phyloP scores from a whole-genome alignment of 1,140 invertebrate species.

The Lepidurus apus region DNA sequence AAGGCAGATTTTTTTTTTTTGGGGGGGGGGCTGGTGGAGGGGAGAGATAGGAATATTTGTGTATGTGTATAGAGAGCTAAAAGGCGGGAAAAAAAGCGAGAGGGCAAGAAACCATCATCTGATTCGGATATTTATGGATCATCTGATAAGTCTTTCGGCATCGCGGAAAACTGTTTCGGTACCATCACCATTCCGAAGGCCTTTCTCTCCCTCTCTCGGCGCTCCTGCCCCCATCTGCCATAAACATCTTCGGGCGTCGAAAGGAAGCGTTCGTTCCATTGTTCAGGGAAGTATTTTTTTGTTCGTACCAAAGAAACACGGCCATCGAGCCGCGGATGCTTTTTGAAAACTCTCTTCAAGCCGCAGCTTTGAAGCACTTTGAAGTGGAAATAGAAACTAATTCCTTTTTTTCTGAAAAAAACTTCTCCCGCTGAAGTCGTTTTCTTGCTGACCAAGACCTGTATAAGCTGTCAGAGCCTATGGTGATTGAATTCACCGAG shows the following conservation, averaged over 20 bases:
- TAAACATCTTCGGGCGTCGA: neutral
- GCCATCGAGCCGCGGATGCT: neutral
- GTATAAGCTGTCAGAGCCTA: neutral
- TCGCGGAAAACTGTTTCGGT: neutral
- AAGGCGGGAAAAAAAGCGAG: neutral
- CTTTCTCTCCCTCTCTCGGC: neutral
- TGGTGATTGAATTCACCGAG: neutral
- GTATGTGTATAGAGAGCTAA: neutral
- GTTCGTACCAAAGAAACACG: neutral
- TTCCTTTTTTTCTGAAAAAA: neutral
- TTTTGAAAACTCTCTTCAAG: neutral
- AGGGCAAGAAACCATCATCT: neutral
- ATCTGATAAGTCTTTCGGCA: neutral
- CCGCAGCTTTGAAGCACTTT: conserved; percentile 1
- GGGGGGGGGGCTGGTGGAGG: neutral
- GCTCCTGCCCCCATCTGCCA: neutral
- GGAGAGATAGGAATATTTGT: neutral
- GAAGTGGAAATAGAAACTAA: neutral
- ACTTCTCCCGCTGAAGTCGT: neutral
- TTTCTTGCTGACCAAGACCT: neutral
- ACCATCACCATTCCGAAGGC: neutral
- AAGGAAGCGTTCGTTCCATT: neutral
- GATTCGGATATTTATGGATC: conserved; percentile 17
- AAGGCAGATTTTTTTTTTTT: neutral
- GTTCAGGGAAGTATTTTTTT: neutral